A percentile compares a stretch with the other conserved stretches of the same genome.
phyloP scores from a whole-genome alignment of 2,888 invertebrate genomes.

The Latrodectus hesperus region DNA sequence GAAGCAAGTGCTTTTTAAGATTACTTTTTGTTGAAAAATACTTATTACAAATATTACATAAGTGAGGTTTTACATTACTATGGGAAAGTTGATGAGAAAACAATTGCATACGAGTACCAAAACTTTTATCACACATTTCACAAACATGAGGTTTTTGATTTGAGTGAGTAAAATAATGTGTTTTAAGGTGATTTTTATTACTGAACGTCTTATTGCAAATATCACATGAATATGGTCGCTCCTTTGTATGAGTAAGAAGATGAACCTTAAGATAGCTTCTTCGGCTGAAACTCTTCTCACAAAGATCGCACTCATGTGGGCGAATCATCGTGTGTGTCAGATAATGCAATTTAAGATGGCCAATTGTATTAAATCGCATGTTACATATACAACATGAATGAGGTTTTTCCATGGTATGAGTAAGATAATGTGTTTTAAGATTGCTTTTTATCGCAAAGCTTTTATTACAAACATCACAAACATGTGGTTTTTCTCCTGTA shows the following conservation, averaged over 20 bases:
- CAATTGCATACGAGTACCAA: background rate
- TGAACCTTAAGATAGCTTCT: background rate
- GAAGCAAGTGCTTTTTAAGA: background rate
- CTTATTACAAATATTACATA: background rate
- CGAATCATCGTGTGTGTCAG: background rate
- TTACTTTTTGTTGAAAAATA: constrained; percentile 4
- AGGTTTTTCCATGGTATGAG: background rate
- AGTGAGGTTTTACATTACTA: background rate
- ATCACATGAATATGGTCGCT: background rate
- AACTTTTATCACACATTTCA: constrained; percentile 8
- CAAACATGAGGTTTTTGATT: background rate
- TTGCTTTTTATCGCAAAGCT: background rate
- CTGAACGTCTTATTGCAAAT: constrained; percentile 7
- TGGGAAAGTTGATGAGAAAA: constrained; percentile 1
- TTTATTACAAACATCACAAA: constrained; percentile 10
- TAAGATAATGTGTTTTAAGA: background rate
- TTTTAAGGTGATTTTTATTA: constrained; percentile 8
- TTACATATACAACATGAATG: constrained; percentile 6
- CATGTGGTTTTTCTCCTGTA: too few species aligned
- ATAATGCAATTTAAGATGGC: constrained; percentile 15
- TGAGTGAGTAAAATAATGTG: constrained; percentile 10
- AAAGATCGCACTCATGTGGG: constrained; percentile 4
- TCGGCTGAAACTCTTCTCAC: background rate
- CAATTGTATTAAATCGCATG: background rate
- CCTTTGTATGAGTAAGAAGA: background rate